A percentile compares a stretch with the other conserved stretches of the same genome.
Evolutionary conservation across 1,140 invertebrate species (phyloP).

Genomic region (Bombyx mori): ASM3026992v2 NC_085107.1:7180001-7180500

Average conservation of each 20-base stretch:
- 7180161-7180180: slow-evolving; percentile 13
- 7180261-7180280: slow-evolving; percentile 12
- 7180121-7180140: not conserved
- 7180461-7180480: not conserved
- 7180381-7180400: too few relatives aligned
- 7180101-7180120: too few relatives aligned
- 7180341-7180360: slow-evolving; percentile 6
- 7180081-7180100: too few relatives aligned
- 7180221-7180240: slow-evolving; percentile 24
- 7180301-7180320: slow-evolving; percentile 10
- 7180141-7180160: slow-evolving; percentile 18
- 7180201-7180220: slow-evolving; percentile 19
- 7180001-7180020: too few relatives aligned
- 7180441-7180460: not conserved
- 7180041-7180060: too few relatives aligned
- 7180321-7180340: not conserved
- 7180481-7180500: not conserved
- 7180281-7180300: slow-evolving; percentile 8
- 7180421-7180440: too few relatives aligned
- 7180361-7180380: not conserved
- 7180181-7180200: slow-evolving; percentile 11
- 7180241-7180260: slow-evolving; percentile 22
- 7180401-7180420: too few relatives aligned
- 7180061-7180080: too few relatives aligned
- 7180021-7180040: too few relatives aligned